Evolutionary conservation across 2,113 vertebrate genomes (phyloP), one percentile per base, ranked within the genome.

Genomic region (Petromus typicus): DNA sequence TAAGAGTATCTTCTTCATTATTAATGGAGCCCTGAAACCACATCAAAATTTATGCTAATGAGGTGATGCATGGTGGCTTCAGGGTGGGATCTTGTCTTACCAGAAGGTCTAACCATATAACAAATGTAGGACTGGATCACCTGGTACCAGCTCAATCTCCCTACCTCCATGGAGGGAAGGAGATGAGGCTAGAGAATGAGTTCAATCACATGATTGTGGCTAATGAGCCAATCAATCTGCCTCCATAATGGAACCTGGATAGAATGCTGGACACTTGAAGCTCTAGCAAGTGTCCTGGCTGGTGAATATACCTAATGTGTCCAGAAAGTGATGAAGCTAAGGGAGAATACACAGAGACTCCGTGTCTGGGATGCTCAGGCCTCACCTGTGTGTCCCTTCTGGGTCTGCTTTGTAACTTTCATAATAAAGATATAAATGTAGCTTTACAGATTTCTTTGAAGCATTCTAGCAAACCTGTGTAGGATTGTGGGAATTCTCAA

Each of bases 131-230:
- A 7, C n/a, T 82, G 27, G 45, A 34, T 54, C 32, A 67, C 54
- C 9, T 83, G 67, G 75, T 23, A 67, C 9, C 10, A 69, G 1
- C 45, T 59, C 86, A 69, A 57, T 73, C 61, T 82, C 32, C 61
- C 45, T 37, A 43, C 11, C 17, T 43, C 64, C 32, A 20, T 16
- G 34, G 34, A 54, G 25, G 18, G 10, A 79, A 37, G 37, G 16
- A 10, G n/a, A 18, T 6, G 56, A 0, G 0, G 7, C 16, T 48
- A 3, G 37, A 51, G 30, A 66, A 0, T 67, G 43, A 76, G 20
- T 64, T 86, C 40, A 56, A 18, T 45, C 75, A 45, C 32, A 45
- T 10, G n/a, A n/a, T n/a, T n/a, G n/a, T n/a, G 10, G 32, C 4
- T 63, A 45, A 20, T 83, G 83, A 85, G 57, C 43, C 6, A 11